A percentile compares a stretch with the other conserved stretches of the same genome.
Conservation (phyloP, 2,797 vertebrate species). For the Luscinia luscinia region DNA sequence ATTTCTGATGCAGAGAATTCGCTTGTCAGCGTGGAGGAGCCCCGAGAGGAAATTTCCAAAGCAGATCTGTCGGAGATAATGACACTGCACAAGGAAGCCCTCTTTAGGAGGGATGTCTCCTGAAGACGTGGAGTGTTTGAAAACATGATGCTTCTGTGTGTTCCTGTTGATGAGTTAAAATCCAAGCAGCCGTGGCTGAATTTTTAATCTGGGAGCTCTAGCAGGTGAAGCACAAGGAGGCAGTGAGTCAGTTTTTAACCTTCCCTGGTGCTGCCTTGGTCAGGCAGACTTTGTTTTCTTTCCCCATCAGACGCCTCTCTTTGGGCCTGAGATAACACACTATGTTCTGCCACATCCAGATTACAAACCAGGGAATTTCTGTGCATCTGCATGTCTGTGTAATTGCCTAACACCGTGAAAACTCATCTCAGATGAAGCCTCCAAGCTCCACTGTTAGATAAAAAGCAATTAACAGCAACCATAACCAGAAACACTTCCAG, state of each 20-base stretch:
- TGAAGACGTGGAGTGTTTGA: conserved; percentile 16
- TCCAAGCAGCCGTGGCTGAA: background rate
- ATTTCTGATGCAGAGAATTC: conserved; percentile 55
- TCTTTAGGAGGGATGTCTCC: conserved; percentile 29
- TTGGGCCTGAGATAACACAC: background rate
- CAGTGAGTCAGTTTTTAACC: conserved; percentile 28
- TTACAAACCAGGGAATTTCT: conserved; percentile 48
- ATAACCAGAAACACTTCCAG: conserved; percentile 59
- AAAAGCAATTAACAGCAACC: conserved; percentile 64
- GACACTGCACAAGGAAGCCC: background rate
- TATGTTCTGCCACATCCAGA: background rate
- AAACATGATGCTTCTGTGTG: background rate
- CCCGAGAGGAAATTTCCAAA: conserved; percentile 58
- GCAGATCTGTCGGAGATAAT: conserved; percentile 53
- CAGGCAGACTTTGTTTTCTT: background rate
- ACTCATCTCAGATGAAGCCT: conserved; percentile 19
- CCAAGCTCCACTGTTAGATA: conserved; percentile 25
- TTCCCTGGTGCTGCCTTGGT: background rate
- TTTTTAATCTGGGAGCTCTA: conserved; percentile 31
- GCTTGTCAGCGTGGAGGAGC: conserved; percentile 48
- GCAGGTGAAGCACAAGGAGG: conserved; percentile 28
- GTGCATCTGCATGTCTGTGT: conserved; percentile 33
- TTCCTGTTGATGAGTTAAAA: conserved; percentile 10
- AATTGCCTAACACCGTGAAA: conserved; percentile 42
- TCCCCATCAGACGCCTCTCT: background rate